These are phyloP conservation scores for Phaethornis superciliosus DNA, from an alignment of 2,113 vertebrate species.

Conservation along the genomic window DNA sequence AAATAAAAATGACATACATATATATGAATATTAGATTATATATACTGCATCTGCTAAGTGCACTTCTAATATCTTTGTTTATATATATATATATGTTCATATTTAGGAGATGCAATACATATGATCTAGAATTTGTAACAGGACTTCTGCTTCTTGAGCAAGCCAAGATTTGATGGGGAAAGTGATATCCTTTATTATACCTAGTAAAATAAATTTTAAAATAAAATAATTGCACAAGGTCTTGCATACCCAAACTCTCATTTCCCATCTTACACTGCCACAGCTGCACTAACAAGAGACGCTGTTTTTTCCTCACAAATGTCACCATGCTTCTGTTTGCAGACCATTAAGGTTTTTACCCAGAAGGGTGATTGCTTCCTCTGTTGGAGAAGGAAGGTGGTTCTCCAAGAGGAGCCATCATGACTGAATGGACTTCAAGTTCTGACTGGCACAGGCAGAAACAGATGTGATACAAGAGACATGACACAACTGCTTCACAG, in stretches of 20 bases:
- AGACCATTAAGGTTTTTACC: not conserved
- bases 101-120: not conserved
- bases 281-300: accelerated
- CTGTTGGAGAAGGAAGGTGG: not conserved
- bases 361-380: not conserved
- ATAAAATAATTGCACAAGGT: not conserved
- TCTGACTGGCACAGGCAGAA: not conserved
- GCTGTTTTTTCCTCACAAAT: not conserved
- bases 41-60: not conserved
- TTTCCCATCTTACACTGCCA: not conserved
- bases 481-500: not conserved
- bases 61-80: not conserved
- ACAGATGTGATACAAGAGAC: not conserved
- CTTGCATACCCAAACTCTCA: not conserved
- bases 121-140: not conserved
- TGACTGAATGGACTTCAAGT: not conserved
- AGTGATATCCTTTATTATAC: not conserved
- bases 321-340: not conserved
- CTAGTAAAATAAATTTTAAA: not conserved
- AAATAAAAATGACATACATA: not conserved
- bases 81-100: not conserved
- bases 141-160: not conserved
- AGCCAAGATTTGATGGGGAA: not conserved
- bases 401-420: not conserved
- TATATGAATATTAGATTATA: not conserved